Percentiles rank a stretch among this genome's conserved stretches.
These are phyloP conservation scores for Pampus argenteus DNA, from an alignment of 2,797 vertebrate species.

Conservation along the genomic window DNA sequence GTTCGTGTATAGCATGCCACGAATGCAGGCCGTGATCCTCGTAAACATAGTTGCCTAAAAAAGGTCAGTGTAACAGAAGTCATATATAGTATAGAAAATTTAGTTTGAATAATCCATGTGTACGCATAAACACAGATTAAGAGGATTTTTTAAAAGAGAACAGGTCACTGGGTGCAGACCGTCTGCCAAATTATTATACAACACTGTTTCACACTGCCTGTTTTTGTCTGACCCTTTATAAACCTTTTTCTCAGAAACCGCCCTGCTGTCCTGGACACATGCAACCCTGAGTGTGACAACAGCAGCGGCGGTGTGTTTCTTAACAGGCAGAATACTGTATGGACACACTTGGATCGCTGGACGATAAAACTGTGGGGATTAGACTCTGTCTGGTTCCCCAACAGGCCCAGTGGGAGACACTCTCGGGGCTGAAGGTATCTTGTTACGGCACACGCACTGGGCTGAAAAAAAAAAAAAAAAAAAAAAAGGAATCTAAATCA, in stretches of 20 bases:
- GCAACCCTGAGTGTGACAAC: constrained; percentile 16
- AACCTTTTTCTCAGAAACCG: constrained; percentile 51
- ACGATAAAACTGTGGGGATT: constrained; percentile 23
- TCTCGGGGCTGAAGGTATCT: constrained; percentile 41
- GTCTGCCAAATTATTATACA: constrained; percentile 1
- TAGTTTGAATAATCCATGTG: constrained; percentile 16
- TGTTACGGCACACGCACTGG: constrained; percentile 43
- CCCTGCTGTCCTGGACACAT: neutral
- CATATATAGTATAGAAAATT: constrained; percentile 15
- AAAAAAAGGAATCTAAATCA: constrained; percentile 69
- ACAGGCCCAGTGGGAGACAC: constrained; percentile 38
- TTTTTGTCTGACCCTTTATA: neutral
- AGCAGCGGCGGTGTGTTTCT: neutral
- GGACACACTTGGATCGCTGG: constrained; percentile 51
- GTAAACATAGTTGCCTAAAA: constrained; percentile 37
- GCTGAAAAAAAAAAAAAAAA: no score
- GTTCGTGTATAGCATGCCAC: constrained; percentile 29
- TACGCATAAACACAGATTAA: constrained; percentile 4
- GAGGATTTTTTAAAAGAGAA: constrained; percentile 13
- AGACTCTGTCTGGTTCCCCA: constrained; percentile 42
- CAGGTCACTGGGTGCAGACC: neutral
- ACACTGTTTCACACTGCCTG: neutral
- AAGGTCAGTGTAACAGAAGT: constrained; percentile 55
- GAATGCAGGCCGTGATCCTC: constrained; percentile 36
- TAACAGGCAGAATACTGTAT: neutral